Base-by-base conservation (phyloP, 2,113 vertebrate genomes). In the Kryptolebias marmoratus region DNA sequence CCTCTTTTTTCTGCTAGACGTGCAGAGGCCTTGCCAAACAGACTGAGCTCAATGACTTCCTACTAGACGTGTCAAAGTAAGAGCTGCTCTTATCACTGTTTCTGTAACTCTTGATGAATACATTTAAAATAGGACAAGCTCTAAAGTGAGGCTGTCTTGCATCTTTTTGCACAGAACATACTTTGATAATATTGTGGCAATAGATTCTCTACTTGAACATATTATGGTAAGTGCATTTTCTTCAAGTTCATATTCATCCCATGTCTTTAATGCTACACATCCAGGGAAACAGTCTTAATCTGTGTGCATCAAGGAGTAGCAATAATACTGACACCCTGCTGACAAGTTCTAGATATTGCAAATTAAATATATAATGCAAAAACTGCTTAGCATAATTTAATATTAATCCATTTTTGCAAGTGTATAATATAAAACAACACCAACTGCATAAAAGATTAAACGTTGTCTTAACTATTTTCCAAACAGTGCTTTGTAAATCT, bases 161-260 rank as follows among this genome's bases (percentile, higher is more conserved):
- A 52, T n/a, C 18, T 52, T 89, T 93, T 92, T 73, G 68, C 87
- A 73, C 95, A 99, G 98, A 94, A 99, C 97, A 0, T 99, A 99
- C 92, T 99, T 99, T 94, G 98, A 99, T 95, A 99, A 99, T 91
- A 99, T 99, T 93, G 96, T 99, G 84, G 97, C 98, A 96, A 99
- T 99, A 97, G 98, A 99, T 95, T 98, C 98, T 94, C 96, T 99
- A 95, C 98, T 99, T 97, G 98, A 99, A 97, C 96, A 99, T 94
- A 99, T 99, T 89, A 99, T 99, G 98, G 98, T 99, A 95, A 95
- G 96, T 93, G 80, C 80, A 66, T 85, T 83, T 80, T 52, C 18
- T 52, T 14, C 44, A 45, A 45, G 10, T 45, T 45, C 44, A 45
- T 13, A 45, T 50, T 50, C 4, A 50, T 18, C 18, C 16, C 14